A percentile compares a stretch with the other conserved stretches of the same genome.
Evolutionary conservation across 2,888 invertebrate species (phyloP).

Genomic region (Clostera curtula): DNA sequence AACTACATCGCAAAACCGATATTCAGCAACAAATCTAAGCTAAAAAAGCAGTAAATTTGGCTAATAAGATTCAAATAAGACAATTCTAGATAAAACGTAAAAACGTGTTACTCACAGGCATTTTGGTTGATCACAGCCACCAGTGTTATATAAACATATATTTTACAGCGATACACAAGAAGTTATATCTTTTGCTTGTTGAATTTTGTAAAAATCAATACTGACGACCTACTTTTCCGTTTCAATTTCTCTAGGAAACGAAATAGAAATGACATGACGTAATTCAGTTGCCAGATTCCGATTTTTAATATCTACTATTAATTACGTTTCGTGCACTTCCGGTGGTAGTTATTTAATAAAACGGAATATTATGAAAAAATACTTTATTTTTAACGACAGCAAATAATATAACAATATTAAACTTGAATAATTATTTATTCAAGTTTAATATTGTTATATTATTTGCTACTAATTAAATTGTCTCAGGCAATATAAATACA

Average conservation of each 20-base stretch:
- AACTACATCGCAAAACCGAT: neutral
- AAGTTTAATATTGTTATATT: too few species aligned
- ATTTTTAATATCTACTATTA: conserved; percentile 10
- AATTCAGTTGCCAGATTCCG: conserved; percentile 27
- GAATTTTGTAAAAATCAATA: conserved; percentile 63
- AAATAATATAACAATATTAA: too few species aligned
- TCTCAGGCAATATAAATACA: too few species aligned
- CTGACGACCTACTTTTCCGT: conserved; percentile 57
- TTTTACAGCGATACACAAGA: conserved; percentile 28
- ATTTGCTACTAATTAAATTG: too few species aligned
- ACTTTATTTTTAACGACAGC: too few species aligned
- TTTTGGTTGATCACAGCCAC: conserved; percentile 35
- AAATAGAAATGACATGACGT: conserved; percentile 45
- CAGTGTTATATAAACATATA: conserved; percentile 34
- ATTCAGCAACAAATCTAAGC: conserved; percentile 5
- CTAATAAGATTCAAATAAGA: conserved; percentile 18
- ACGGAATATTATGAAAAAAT: too few species aligned
- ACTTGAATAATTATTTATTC: too few species aligned
- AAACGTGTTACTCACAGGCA: conserved; percentile 58
- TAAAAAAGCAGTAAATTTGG: conserved; percentile 6
- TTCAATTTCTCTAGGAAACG: conserved; percentile 37
- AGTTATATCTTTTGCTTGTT: conserved; percentile 44
- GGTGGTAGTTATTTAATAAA: too few species aligned
- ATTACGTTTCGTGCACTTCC: neutral
- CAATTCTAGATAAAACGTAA: conserved; percentile 48